Evolutionary conservation across 1,140 invertebrate genomes (phyloP).

Genomic region (Sycobia sp.): DNA sequence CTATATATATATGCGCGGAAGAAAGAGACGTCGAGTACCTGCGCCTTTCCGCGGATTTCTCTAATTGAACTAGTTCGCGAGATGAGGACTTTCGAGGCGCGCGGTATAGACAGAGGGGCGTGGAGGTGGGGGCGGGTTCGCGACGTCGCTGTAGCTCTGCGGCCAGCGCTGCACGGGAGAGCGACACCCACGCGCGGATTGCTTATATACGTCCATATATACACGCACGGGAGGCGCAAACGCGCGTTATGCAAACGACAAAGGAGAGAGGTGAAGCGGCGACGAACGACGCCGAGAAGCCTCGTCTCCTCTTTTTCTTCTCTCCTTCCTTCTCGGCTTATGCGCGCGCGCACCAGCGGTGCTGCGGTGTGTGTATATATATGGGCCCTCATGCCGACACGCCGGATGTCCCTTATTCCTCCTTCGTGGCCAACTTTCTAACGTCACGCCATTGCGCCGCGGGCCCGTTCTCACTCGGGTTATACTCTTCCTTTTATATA

Average conservation of each 20-base stretch:
- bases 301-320: no score
- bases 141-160: not conserved
- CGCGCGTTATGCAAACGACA: constrained; percentile 26
- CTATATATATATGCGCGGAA: no score
- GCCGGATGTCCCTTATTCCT: constrained; percentile 3
- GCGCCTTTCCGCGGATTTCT: constrained; percentile 57
- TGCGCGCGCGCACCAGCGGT: no score
- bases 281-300: no score
- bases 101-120: not conserved
- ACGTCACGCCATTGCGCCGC: not conserved
- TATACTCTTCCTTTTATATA: no score
- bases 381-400: no score
- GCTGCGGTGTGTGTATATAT: no score
- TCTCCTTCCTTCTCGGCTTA: no score
- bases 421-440: constrained; percentile 12
- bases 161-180: not conserved
- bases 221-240: not conserved
- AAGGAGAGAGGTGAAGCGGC: not conserved
- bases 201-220: no score
- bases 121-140: not conserved
- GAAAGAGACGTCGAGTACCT: no score
- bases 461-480: not conserved
- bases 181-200: not conserved
- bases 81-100: constrained; percentile 41
- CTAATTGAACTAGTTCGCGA: constrained; percentile 58